Percentiles rank a stretch among this genome's conserved stretches.
Conservation (phyloP, 2,888 invertebrate genomes). For the Ecliptopera silaceata region DNA sequence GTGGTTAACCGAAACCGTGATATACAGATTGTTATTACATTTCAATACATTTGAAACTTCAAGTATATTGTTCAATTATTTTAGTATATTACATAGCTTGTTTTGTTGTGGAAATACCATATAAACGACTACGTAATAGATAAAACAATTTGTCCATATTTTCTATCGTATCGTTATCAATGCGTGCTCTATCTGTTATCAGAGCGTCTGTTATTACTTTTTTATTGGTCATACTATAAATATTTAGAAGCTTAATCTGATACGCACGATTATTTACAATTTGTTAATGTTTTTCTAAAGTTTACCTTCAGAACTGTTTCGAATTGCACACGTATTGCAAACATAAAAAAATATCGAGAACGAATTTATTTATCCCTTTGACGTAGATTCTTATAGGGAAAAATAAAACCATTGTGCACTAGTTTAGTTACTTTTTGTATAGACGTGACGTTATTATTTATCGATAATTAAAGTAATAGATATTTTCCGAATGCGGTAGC, state of each 20-base stretch:
- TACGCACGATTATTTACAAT: neutral
- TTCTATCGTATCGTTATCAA: conserved; percentile 21
- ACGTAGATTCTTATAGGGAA: neutral
- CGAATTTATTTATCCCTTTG: conserved; percentile 5
- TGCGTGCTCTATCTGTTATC: conserved; percentile 19
- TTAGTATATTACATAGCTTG: neutral
- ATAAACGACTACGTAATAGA: neutral
- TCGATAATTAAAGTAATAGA: no score
- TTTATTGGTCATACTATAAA: conserved; percentile 11
- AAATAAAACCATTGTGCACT: neutral
- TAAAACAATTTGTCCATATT: neutral
- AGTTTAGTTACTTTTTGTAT: no score
- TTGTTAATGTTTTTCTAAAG: neutral
- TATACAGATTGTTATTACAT: conserved; percentile 8
- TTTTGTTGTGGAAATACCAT: neutral
- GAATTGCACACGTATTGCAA: conserved; percentile 8
- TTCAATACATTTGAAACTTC: conserved; percentile 1
- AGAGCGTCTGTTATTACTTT: conserved; percentile 13
- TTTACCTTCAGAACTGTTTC: conserved; percentile 16
- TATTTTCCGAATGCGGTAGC: no score
- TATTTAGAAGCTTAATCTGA: conserved; percentile 18
- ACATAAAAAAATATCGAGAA: conserved; percentile 1
- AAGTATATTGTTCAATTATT: neutral
- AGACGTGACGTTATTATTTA: no score
- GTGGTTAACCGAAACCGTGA: conserved; percentile 19